These are phyloP conservation scores for Danio aesculapii DNA, from an alignment of 2,797 vertebrate genomes.

Conservation along the genomic window DNA sequence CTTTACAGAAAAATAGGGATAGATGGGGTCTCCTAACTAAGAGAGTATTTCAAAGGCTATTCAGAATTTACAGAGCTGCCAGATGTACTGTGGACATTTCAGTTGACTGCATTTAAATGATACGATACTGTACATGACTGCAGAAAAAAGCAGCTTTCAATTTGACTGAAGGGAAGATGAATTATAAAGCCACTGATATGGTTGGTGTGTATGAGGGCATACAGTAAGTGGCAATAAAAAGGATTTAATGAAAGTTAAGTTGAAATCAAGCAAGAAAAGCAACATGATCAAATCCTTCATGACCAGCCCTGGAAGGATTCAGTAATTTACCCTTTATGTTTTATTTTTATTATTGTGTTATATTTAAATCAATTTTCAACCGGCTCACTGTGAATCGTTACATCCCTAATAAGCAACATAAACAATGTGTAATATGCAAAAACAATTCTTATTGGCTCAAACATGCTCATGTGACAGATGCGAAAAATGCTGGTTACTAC, in stretches of 20 bases:
- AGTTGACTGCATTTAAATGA: slow-evolving; percentile 10
- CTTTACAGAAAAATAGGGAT: neutral
- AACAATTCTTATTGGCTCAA: no score
- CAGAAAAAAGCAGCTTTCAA: neutral
- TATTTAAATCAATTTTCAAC: no score
- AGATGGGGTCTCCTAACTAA: neutral
- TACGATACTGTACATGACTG: neutral
- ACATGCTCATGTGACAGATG: no score
- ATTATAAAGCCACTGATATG: slow-evolving; percentile 5
- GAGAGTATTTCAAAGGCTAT: neutral
- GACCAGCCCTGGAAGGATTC: neutral
- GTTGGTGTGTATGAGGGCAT: neutral
- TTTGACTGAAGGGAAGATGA: neutral
- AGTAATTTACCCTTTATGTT: slow-evolving; percentile 11
- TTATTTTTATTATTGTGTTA: no score
- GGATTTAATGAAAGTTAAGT: neutral
- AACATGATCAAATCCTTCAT: slow-evolving; percentile 19
- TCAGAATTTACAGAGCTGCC: neutral
- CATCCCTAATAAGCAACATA: no score
- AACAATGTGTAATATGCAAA: no score
- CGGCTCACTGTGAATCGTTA: no score
- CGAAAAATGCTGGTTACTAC: no score
- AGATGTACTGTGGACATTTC: neutral
- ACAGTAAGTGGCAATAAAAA: neutral
- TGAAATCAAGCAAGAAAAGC: slow-evolving; percentile 1